A percentile compares a stretch with the other conserved stretches of the same genome.
These are phyloP conservation scores for Trogon melanurus DNA, from an alignment of 2,113 vertebrate species.

Conservation along the genomic window DNA sequence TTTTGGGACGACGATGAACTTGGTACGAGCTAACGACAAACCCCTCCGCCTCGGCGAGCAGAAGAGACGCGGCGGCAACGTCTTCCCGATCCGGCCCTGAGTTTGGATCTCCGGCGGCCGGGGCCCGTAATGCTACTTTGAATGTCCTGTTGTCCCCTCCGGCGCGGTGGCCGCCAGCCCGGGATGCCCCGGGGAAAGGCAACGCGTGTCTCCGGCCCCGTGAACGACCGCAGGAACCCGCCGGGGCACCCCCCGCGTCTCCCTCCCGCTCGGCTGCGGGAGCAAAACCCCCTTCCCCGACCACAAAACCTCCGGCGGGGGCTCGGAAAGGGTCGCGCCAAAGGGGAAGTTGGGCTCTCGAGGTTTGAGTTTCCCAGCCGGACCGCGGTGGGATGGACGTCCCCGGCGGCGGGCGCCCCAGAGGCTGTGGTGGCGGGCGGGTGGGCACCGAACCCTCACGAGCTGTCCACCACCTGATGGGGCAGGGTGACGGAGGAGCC, in stretches of 20 bases:
- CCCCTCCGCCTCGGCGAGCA: not conserved
- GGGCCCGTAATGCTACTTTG: not conserved
- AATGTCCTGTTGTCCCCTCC: not conserved
- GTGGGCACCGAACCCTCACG: constrained; percentile 40
- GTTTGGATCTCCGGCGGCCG: not conserved
- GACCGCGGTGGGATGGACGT: not conserved
- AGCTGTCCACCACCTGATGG: constrained; percentile 94
- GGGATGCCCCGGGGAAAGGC: not conserved
- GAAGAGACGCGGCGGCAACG: not conserved
- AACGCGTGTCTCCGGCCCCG: not conserved
- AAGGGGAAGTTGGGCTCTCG: not conserved
- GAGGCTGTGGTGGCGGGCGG: not conserved
- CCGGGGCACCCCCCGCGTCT: not conserved
- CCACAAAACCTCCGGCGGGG: not conserved
- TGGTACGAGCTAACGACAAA: not conserved
- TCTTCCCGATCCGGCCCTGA: not conserved
- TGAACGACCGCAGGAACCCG: not conserved
- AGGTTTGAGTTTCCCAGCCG: not conserved
- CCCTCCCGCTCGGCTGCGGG: not conserved
- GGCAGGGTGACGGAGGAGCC: constrained; percentile 89
- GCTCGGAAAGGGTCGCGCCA: not conserved
- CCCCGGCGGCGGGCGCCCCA: not conserved
- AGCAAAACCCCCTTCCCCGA: not conserved
- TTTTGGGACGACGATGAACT: constrained; percentile 5
- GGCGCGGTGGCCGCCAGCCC: not conserved